Conservation (phyloP, 2,888 invertebrate species). For the Conus canariensis region DNA sequence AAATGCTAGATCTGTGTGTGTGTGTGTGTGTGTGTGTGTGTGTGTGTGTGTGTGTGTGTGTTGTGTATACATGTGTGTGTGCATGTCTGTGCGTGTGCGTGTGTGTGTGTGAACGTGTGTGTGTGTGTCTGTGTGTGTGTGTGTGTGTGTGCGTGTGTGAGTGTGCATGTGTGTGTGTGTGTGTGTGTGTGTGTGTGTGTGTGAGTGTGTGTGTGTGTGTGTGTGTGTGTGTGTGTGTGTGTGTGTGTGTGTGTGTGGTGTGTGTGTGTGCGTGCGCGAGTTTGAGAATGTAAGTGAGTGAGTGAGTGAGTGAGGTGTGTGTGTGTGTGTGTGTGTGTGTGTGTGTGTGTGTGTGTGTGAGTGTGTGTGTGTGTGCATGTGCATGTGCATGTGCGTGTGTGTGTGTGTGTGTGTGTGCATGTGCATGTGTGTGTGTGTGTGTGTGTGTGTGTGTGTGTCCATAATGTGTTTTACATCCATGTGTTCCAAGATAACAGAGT, state of each 20-base stretch:
- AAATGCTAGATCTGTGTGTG: neutral
- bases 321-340: neutral
- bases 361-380: neutral
- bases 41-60: conserved; percentile 24
- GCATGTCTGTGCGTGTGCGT: neutral
- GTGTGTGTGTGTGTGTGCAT: neutral
- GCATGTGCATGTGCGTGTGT: neutral
- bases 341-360: neutral
- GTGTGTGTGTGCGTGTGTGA: neutral
- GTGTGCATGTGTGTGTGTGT: neutral
- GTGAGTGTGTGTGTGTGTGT: neutral
- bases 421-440: neutral
- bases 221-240: conserved; percentile 7
- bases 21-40: conserved; percentile 16
- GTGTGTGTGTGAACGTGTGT: neutral
- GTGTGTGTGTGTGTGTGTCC: too few relatives aligned
- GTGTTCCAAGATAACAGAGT: too few relatives aligned
- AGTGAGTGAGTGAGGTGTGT: neutral
- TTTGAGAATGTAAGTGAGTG: too few relatives aligned
- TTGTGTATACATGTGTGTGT: neutral
- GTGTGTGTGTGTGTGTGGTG: neutral
- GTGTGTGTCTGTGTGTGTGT: neutral
- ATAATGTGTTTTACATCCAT: too few relatives aligned
- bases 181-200: neutral
- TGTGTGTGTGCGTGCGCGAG: too few relatives aligned